These are phyloP conservation scores for Eleutherodactylus coqui DNA, from an alignment of 2,797 vertebrate genomes.

Conservation along the genomic window DNA sequence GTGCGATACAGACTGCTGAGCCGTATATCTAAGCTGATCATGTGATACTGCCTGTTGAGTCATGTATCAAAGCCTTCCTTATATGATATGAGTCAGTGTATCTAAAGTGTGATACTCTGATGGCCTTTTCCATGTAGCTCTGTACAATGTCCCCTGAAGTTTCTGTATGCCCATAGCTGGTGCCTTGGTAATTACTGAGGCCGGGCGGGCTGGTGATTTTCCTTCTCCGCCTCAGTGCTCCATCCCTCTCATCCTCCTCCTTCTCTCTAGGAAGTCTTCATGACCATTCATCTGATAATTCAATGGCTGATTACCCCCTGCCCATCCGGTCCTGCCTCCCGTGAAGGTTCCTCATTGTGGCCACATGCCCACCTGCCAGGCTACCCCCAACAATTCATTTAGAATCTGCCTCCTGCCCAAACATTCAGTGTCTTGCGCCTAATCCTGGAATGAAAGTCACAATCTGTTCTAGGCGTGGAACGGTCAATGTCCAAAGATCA, in stretches of 20 bases:
- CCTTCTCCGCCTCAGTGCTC: slow-evolving; percentile 25
- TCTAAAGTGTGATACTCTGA: neutral
- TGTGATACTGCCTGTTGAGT: neutral
- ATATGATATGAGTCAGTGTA: too few species aligned
- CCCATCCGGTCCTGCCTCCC: slow-evolving; percentile 22
- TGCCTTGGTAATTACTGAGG: slow-evolving; percentile 6
- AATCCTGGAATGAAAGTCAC: slow-evolving; percentile 18
- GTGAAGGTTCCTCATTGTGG: slow-evolving; percentile 16
- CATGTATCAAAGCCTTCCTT: neutral
- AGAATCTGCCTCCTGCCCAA: slow-evolving; percentile 7
- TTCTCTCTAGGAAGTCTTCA: slow-evolving; percentile 18
- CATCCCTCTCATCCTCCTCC: slow-evolving; percentile 2
- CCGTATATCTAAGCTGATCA: too few species aligned
- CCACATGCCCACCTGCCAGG: slow-evolving; percentile 26
- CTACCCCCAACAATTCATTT: slow-evolving; percentile 17
- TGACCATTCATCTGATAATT: slow-evolving; percentile 19
- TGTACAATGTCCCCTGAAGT: too few species aligned
- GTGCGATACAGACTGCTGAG: neutral
- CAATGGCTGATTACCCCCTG: slow-evolving; percentile 47
- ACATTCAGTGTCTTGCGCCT: slow-evolving; percentile 28
- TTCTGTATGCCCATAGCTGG: neutral
- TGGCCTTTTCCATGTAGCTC: neutral
- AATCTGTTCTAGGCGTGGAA: neutral
- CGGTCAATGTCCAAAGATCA: neutral
- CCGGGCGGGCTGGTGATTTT: slow-evolving; percentile 13